phyloP scores from a whole-genome alignment of 1,140 invertebrate species.

The Listronotus bonariensis region DNA sequence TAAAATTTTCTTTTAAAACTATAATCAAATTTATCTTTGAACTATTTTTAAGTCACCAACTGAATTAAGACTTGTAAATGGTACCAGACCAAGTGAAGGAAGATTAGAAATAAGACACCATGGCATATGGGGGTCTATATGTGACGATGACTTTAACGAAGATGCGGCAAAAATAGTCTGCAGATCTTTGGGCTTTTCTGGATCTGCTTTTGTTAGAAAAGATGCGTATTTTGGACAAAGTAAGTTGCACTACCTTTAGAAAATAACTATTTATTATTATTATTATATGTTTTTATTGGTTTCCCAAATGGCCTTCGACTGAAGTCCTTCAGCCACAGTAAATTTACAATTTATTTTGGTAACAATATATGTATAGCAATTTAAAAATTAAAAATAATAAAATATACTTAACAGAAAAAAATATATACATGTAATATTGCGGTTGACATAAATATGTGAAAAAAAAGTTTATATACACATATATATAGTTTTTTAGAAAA shows the following conservation, averaged over 20 bases:
- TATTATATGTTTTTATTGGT: too few relatives aligned
- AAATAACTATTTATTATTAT: too few relatives aligned
- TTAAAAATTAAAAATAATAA: too few relatives aligned
- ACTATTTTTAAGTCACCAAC: slow-evolving; percentile 58
- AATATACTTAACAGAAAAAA: too few relatives aligned
- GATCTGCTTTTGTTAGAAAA: slow-evolving; percentile 60
- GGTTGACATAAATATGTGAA: too few relatives aligned
- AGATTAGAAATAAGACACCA: slow-evolving; percentile 72
- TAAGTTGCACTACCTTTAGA: slow-evolving; percentile 1
- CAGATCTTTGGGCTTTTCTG: slow-evolving; percentile 65
- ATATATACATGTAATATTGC: too few relatives aligned
- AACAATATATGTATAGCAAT: too few relatives aligned
- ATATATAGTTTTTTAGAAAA: too few relatives aligned
- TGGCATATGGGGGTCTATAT: slow-evolving; percentile 77
- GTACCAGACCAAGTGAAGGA: slow-evolving; percentile 63
- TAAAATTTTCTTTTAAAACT: too few relatives aligned
- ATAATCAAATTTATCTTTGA: too few relatives aligned
- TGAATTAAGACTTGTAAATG: slow-evolving; percentile 66
- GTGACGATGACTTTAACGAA: slow-evolving; percentile 76
- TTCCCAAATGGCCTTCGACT: not conserved
- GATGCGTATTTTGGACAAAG: slow-evolving; percentile 59
- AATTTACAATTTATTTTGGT: slow-evolving; percentile 1
- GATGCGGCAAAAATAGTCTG: slow-evolving; percentile 71
- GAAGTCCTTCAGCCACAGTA: not conserved
- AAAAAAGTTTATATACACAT: too few relatives aligned